Conservation (phyloP, 92 coral and sea anemone genomes). For the Epizoanthus ramosus region DNA sequence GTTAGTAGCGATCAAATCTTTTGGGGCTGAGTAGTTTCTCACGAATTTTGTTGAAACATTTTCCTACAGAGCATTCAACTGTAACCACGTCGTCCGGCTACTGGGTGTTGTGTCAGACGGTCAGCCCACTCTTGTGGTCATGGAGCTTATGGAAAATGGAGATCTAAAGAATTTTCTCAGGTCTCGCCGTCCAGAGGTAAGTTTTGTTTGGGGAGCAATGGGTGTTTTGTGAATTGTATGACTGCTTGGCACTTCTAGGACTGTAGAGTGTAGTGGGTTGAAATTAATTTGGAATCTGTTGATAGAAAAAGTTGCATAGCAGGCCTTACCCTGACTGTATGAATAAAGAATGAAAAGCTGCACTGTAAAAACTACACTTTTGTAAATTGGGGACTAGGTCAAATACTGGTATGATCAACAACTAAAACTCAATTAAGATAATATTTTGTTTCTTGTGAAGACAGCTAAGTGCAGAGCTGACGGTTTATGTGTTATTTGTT, state of each 20-base stretch:
- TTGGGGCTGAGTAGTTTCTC: not conserved
- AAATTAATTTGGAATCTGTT: not conserved
- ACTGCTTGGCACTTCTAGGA: not conserved
- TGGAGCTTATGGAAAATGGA: conserved; percentile 97
- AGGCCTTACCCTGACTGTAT: not conserved
- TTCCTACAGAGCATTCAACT: conserved; percentile 77
- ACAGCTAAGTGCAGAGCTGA: too few species aligned
- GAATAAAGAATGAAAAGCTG: not conserved
- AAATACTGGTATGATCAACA: too few species aligned
- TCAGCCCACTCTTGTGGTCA: conserved; percentile 92
- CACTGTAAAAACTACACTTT: too few species aligned
- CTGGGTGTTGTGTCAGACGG: conserved; percentile 98
- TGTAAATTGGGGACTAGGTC: too few species aligned
- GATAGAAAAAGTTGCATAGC: not conserved
- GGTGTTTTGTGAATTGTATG: not conserved
- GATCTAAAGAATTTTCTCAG: conserved; percentile 95
- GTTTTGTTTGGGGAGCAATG: conserved; percentile 1
- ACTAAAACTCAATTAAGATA: too few species aligned
- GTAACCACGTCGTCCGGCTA: conserved; percentile 91
- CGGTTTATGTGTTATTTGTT: not conserved
- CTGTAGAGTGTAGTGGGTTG: too few species aligned
- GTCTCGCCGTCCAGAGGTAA: conserved; percentile 90
- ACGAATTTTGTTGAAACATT: not conserved
- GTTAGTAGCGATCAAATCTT: not conserved
- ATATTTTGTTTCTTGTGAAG: too few species aligned